A percentile compares a stretch with the other conserved stretches of the same genome.
Evolutionary conservation across 1,140 invertebrate species (phyloP).

Genomic region (Belonocnema kinseyi): DNA sequence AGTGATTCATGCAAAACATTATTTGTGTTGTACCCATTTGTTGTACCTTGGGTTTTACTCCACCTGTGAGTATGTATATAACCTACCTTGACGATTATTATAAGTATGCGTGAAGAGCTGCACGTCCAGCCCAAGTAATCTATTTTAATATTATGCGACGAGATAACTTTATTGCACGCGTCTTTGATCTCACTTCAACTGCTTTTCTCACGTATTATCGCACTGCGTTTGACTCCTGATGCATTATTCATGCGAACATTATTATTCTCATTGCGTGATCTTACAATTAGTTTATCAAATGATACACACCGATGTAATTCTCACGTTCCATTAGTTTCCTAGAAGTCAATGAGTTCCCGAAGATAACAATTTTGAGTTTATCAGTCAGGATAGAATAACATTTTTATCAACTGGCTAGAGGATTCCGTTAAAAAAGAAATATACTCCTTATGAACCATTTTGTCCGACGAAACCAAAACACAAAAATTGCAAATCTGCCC

Average conservation of each 20-base stretch:
- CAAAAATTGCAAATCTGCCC: too few relatives aligned
- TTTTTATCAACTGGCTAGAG: background rate
- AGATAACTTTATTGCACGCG: background rate
- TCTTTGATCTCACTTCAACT: background rate
- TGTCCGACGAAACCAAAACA: too few relatives aligned
- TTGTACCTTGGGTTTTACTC: background rate
- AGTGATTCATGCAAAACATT: slow-evolving; percentile 11
- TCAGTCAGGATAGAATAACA: background rate
- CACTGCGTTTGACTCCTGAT: slow-evolving; percentile 13
- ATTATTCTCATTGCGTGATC: slow-evolving; percentile 28
- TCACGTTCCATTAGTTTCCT: slow-evolving; percentile 19
- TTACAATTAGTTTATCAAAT: background rate
- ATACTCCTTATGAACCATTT: too few relatives aligned
- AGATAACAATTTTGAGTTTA: background rate
- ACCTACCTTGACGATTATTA: background rate
- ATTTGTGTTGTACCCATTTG: slow-evolving; percentile 10
- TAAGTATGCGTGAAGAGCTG: slow-evolving; percentile 27
- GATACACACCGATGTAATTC: background rate
- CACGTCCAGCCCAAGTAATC: background rate
- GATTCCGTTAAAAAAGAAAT: too few relatives aligned
- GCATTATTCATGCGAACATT: slow-evolving; percentile 9
- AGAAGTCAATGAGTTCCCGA: background rate
- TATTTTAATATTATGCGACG: slow-evolving; percentile 17
- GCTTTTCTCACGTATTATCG: slow-evolving; percentile 2
- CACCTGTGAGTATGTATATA: too few relatives aligned